Percentiles rank a stretch among this genome's conserved stretches.
Evolutionary conservation across 2,797 vertebrate species (phyloP).

Genomic region (Numenius phaeopus): DNA sequence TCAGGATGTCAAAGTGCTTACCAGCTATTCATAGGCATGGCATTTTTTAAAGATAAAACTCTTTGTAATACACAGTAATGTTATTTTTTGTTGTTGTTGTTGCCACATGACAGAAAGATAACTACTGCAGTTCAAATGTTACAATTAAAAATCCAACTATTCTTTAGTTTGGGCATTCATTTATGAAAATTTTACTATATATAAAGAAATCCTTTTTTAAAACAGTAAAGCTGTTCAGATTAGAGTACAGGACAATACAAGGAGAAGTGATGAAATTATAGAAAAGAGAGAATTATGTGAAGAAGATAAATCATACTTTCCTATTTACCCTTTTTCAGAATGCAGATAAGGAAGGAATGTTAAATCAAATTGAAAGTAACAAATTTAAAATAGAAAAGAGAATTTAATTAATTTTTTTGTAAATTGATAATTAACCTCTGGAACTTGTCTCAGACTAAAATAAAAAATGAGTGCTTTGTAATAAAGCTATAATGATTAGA

Average conservation of each 20-base stretch:
- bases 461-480: neutral
- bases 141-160: neutral
- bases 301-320: conserved; percentile 3
- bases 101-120: neutral
- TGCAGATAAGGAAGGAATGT: neutral
- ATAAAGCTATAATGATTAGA: neutral
- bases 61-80: neutral
- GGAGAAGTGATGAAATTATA: neutral
- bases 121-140: neutral
- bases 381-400: neutral
- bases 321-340: neutral
- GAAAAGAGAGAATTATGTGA: conserved; percentile 1
- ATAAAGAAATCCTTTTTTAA: neutral
- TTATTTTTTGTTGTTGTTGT: neutral
- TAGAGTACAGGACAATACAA: neutral
- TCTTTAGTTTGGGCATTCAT: neutral
- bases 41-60: neutral
- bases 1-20: neutral
- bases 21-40: neutral
- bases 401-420: neutral
- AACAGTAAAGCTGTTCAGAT: neutral
- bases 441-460: neutral
- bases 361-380: neutral
- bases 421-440: neutral
- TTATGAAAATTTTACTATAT: neutral